phyloP scores from a whole-genome alignment of 1,140 invertebrate genomes.

The Holcopasites calliopsidis region DNA sequence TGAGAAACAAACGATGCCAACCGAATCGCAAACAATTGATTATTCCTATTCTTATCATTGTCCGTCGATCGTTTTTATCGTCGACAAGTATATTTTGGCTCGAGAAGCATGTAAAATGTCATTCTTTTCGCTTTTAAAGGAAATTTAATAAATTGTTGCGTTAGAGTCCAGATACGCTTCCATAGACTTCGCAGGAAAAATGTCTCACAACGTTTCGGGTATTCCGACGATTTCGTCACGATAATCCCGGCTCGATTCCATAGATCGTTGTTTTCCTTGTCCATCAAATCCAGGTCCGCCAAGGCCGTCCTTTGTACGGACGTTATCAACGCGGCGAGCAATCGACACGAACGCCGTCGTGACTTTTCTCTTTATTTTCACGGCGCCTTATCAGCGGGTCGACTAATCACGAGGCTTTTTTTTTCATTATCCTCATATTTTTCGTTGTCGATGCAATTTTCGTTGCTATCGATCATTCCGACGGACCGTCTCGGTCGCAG shows the following conservation, averaged over 20 bases:
- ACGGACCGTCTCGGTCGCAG: no score
- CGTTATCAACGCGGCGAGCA: conserved; percentile 35
- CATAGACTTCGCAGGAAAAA: background rate
- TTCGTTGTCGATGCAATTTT: background rate
- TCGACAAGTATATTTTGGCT: background rate
- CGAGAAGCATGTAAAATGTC: no score
- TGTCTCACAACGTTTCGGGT: background rate
- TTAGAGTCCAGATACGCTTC: background rate
- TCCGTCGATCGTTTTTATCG: background rate
- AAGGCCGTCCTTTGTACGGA: conserved; percentile 41
- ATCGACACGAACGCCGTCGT: conserved; percentile 19
- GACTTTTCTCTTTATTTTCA: background rate
- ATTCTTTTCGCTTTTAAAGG: no score
- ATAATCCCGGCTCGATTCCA: conserved; percentile 10
- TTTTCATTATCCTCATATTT: conserved; percentile 2
- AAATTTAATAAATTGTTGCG: background rate
- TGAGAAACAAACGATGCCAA: background rate
- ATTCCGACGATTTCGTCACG: background rate
- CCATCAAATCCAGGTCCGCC: conserved; percentile 15
- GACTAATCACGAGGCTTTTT: no score
- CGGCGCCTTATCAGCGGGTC: conserved; percentile 2
- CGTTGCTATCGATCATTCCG: no score
- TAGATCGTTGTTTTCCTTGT: conserved; percentile 35
- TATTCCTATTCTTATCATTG: no score
- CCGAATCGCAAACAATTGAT: background rate